Base-by-base conservation (phyloP, 2,797 vertebrate genomes). In the Tarsius wallacei region DNA sequence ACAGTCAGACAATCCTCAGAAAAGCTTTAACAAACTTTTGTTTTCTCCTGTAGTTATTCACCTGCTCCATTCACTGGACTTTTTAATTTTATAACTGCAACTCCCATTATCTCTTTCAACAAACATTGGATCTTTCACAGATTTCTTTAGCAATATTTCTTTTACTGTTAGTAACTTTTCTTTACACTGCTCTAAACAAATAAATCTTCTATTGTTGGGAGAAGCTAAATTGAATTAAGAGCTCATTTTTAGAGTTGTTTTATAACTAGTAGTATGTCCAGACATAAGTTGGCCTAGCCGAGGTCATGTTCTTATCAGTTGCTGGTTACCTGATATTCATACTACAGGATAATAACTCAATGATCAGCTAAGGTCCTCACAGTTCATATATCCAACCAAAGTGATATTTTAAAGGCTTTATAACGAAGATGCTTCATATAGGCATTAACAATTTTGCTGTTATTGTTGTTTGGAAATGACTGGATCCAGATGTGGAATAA, bases 161-260 rank as follows among this genome's bases (percentile, higher is more conserved):
- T 63, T 83, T 71, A 26, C 13, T 59, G 53, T 87, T 71, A 49
- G 8, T 55, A 61, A 10, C 8, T 13, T 86, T 85, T 78, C 63
- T 91, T 98, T 28, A 82, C 64, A n/a, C 13, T 28, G 8, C 33
- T 82, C 68, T 82, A 83, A 55, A 83, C 31, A 87, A 89, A 51
- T 42, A 61, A 61, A 61, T 71, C 5, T n/a, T n/a, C 55, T 87
- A 61, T 70, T 63, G 31, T 90, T 82, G 85, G 19, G 15, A 94
- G 95, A 0, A 71, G 19, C n/a, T 86, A 88, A 81, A 51, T 7
- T 64, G 33, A 96, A 61, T 22, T 21, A 93, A 66, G 61, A 16
- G 36, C 63, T 42, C 33, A 55, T 2, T 70, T 51, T 59, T 13
- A 47, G 11, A 64, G 26, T 85, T 68, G 66, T 61, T 90, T 81